A percentile compares a stretch with the other conserved stretches of the same genome.
Conservation (phyloP, 2,113 vertebrate species). For the Hippocampus barbouri region DNA sequence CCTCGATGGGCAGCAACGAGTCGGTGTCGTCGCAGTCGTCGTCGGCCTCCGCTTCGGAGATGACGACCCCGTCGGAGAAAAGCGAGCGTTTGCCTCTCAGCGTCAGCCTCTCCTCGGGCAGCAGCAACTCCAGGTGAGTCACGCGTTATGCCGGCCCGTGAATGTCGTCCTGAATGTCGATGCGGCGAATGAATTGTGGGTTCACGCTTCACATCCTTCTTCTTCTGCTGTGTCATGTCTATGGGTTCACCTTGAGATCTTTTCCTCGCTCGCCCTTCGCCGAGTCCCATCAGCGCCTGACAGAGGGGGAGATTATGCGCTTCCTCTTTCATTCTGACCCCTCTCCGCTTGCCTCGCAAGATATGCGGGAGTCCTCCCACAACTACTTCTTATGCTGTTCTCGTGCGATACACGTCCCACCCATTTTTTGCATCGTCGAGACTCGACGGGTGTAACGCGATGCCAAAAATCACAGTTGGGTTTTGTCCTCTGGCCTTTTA, state of each 20-base stretch:
- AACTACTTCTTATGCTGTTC: not conserved
- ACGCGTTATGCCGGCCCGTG: conserved; percentile 35
- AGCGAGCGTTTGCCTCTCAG: conserved; percentile 69
- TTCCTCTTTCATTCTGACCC: conserved; percentile 45
- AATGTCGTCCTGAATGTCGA: conserved; percentile 68
- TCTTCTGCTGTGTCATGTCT: conserved; percentile 64
- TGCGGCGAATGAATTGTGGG: conserved; percentile 66
- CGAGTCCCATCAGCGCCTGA: conserved; percentile 20
- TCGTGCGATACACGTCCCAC: not conserved
- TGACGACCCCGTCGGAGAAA: conserved; percentile 61
- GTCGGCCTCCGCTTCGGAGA: conserved; percentile 65
- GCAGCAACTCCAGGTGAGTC: conserved; percentile 69
- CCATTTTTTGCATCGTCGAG: not conserved
- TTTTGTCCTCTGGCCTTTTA: conserved; percentile 4
- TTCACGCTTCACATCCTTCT: conserved; percentile 66
- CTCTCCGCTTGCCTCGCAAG: conserved; percentile 10
- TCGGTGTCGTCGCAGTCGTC: conserved; percentile 92
- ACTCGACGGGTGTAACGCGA: not conserved
- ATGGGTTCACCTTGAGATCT: conserved; percentile 69
- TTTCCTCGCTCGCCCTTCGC: conserved; percentile 37
- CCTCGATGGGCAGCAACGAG: conserved; percentile 84
- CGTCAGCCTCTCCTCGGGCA: conserved; percentile 60
- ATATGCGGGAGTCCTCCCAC: conserved; percentile 7
- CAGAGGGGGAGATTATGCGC: conserved; percentile 30
- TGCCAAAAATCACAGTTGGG: not conserved